Evolutionary conservation across 2,113 vertebrate species (phyloP).

Genomic region (Microcebus lehilahytsara): DNA sequence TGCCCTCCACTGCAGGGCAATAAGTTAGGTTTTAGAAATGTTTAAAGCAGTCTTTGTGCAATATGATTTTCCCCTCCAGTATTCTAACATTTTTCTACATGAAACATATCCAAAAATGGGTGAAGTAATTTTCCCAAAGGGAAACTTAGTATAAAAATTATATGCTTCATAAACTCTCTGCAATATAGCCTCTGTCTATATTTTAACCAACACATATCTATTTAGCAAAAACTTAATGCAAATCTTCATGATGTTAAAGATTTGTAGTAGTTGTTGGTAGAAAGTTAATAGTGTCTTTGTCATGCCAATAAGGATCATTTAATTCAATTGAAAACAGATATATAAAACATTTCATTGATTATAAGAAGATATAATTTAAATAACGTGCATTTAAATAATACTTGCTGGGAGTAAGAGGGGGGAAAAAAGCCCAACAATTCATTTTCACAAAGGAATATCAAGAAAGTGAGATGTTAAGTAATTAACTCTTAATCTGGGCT

Average conservation of each 20-base stretch:
- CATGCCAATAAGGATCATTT: background rate
- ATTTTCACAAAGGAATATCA: background rate
- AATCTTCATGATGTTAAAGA: background rate
- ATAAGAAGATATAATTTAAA: background rate
- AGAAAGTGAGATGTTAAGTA: background rate
- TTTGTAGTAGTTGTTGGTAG: background rate
- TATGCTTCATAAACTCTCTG: background rate
- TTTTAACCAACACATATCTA: background rate
- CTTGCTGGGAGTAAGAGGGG: background rate
- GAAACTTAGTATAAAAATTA: background rate
- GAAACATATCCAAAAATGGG: background rate
- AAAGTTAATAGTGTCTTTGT: background rate
- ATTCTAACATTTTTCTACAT: background rate
- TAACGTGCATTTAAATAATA: background rate
- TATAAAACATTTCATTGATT: background rate
- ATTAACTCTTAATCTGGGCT: background rate
- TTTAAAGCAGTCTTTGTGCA: background rate
- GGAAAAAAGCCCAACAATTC: background rate
- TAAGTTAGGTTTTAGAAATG: conserved; percentile 31
- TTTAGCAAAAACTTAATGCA: background rate
- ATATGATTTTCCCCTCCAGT: background rate
- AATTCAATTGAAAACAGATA: background rate
- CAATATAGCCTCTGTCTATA: background rate
- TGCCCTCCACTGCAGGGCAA: background rate
- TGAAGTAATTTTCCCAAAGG: background rate